Conservation (phyloP, 2,113 vertebrate species). For the Petroica traversi region DNA sequence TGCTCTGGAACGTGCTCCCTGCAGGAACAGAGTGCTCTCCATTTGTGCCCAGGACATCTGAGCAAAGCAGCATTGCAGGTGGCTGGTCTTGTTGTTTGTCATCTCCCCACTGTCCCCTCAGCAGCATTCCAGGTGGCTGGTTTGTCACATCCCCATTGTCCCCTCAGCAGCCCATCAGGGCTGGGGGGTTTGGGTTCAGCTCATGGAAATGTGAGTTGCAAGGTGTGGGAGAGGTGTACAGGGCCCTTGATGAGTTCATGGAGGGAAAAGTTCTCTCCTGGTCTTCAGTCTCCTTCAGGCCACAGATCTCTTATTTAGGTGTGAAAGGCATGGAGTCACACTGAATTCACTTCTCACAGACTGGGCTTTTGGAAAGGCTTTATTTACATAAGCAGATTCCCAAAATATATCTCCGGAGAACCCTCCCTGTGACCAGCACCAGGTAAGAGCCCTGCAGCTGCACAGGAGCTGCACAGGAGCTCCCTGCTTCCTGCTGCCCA, state of each 20-base stretch:
- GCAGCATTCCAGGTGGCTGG: not conserved
- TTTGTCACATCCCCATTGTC: not conserved
- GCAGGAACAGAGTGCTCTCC: not conserved
- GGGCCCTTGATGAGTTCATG: rapidly evolving
- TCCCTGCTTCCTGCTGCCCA: not conserved
- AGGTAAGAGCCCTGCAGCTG: not conserved
- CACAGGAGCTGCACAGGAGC: not conserved
- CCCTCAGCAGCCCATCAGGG: not conserved
- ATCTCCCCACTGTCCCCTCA: not conserved
- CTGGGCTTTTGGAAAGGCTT: not conserved
- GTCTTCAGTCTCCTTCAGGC: not conserved
- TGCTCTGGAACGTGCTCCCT: not conserved
- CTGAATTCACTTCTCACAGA: not conserved
- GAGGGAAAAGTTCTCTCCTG: not conserved
- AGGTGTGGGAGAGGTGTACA: not conserved
- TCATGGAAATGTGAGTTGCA: not conserved
- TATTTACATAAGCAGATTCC: rapidly evolving
- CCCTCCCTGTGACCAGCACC: not conserved
- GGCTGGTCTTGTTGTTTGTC: not conserved
- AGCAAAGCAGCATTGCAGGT: not conserved
- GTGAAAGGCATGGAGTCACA: not conserved
- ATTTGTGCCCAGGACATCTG: not conserved
- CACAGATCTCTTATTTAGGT: not conserved
- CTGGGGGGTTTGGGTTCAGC: not conserved
- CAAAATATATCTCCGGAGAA: not conserved